Base-by-base conservation (phyloP, 2,888 invertebrate species). In the Gymnosoma rotundatum region DNA sequence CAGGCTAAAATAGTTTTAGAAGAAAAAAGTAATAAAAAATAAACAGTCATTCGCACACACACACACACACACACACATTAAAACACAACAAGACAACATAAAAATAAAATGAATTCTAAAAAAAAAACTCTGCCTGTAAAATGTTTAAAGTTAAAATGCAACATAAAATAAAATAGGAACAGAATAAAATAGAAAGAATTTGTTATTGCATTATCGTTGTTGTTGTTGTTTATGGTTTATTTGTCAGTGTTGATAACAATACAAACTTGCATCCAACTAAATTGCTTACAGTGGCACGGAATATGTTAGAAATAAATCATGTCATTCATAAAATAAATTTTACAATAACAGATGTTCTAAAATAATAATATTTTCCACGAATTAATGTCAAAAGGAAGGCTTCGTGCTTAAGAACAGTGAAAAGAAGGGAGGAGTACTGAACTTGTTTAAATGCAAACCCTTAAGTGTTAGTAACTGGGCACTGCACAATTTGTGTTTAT, bases 1-100 rank as follows among this genome's bases (percentile, higher is more conserved):
- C 87, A 64, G 69, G 56, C 80, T 82, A 83, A 32, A 83, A 83
- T 61, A 79, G 70, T 69, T 76, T 63, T 64, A 73, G 42, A 72
- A 7, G 36, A 58, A 75, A 48, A 74, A 48, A 16, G 32, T 61
- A 52, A 58, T 5, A 52, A 38, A 52, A 52, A 42, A 42, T 12
- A 42, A 10, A 42, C 12, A 42, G 2, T 10, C 42, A 42, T 32
- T 38, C 16, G 61, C 36, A 38, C 25, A 61, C 45, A 32, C 8
- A 38, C 42, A 36, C 21, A 21, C 21, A 42, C 16, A 20, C 1
- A 42, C 20, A 64, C 20, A 42, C 16, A 42, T 48, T 50, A 16
- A 78, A 56, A 48, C 0, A 16, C 14, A 48, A 58, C 36, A 64
- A 69, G 25, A 60, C 0, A 38, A 48, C 32, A 25, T 21, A 76